phyloP scores from a whole-genome alignment of 2,797 vertebrate genomes.

The Champsocephalus esox region DNA sequence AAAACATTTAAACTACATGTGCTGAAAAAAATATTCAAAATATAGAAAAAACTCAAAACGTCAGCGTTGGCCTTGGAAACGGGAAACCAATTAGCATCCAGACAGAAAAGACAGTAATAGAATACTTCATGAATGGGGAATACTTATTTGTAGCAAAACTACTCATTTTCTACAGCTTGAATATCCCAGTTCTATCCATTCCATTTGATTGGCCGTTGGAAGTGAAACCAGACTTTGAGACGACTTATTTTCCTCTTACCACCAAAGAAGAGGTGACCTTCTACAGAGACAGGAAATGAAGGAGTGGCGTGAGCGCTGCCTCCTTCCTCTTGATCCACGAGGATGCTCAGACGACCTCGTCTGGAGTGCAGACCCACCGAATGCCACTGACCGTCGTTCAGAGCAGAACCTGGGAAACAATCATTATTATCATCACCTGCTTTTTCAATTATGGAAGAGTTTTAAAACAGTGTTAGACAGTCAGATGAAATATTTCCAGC shows the following conservation, averaged over 20 bases:
- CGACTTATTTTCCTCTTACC: slow-evolving; percentile 76
- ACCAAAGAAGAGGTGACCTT: slow-evolving; percentile 88
- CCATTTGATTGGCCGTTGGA: neutral
- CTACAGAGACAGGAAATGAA: slow-evolving; percentile 79
- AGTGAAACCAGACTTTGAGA: neutral
- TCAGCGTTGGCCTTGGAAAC: neutral
- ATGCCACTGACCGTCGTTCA: slow-evolving; percentile 96
- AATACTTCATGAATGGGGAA: neutral
- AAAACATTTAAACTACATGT: neutral
- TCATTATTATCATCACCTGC: neutral
- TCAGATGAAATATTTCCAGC: neutral
- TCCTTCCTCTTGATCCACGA: slow-evolving; percentile 84
- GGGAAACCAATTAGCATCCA: neutral
- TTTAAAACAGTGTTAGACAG: neutral
- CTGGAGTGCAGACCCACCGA: slow-evolving; percentile 85
- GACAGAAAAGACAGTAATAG: neutral
- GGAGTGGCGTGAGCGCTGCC: slow-evolving; percentile 70
- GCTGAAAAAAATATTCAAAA: neutral
- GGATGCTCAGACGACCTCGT: slow-evolving; percentile 84
- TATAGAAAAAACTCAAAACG: neutral
- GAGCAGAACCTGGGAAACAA: slow-evolving; percentile 79
- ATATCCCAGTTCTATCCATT: neutral
- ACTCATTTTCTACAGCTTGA: neutral
- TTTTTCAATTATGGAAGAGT: neutral
- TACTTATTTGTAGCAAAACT: too few species aligned